Base-by-base conservation (phyloP, 23 tunicate genomes). In the Ascidia mentula region DNA sequence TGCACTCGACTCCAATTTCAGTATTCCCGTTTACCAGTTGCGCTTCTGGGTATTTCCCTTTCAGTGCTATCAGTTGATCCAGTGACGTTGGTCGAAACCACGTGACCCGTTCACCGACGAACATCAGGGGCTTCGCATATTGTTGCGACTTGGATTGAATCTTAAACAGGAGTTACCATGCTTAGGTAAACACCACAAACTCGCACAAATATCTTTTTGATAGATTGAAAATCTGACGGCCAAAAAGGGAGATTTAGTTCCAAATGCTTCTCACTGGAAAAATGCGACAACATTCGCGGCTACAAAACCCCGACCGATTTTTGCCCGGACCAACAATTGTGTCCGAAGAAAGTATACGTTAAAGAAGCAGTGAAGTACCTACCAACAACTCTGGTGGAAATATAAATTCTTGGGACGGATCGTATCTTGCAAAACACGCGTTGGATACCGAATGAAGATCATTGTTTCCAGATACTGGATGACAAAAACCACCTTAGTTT, bases 351-450 rank as follows among this genome's bases (percentile, higher is more conserved):
- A n/a, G n/a, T n/a, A n/a, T n/a, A n/a, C n/a, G n/a, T n/a, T n/a
- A n/a, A n/a, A n/a, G n/a, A n/a, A n/a, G n/a, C n/a, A n/a, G n/a
- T 45, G 18, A 17, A 26, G 20, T 12, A 45, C 45, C 45, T 74
- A 84, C 95, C 85, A 77, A 40, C 18, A 92, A 60, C 45, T 92
- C 93, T 30, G 98, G 86, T 45, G 98, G 98, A 80, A 92, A 92
- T 37, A 92, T 92, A 37, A 85, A 86, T 75, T 92, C 93, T 74
- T 92, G 98, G 13, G 92, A 61, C 31, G 86, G 78, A 53, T 92
- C 90, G 79, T 92, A 89, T 26, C 75, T 32, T 2, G 36, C 53
- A 31, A 71, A 71, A 31, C 39, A 71, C 31, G 36, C 60, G 13
- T 80, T 24, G 31, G 7, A 32, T 17, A 60, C 40, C 40, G n/a